phyloP scores from a whole-genome alignment of 2,797 vertebrate species.

The Thunnus albacares region DNA sequence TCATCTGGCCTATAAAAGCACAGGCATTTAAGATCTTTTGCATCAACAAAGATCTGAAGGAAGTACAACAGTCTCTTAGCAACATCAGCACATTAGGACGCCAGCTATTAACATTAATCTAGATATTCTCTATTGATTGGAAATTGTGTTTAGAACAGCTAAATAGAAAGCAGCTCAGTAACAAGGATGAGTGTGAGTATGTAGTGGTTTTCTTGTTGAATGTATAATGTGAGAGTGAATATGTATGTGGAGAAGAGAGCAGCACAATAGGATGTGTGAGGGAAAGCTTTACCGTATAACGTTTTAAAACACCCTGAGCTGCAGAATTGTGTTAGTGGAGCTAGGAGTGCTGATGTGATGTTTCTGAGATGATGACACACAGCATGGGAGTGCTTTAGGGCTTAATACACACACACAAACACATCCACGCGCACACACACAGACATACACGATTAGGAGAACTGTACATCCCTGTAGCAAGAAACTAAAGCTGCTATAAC shows the following conservation, averaged over 20 bases:
- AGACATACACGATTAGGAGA: slow-evolving; percentile 13
- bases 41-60: slow-evolving; percentile 29
- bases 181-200: slow-evolving; percentile 13
- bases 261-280: neutral
- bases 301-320: slow-evolving; percentile 49
- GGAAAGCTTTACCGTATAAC: slow-evolving; percentile 15
- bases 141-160: slow-evolving; percentile 23
- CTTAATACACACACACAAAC: slow-evolving; percentile 1
- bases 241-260: slow-evolving; percentile 27
- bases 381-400: slow-evolving; percentile 43
- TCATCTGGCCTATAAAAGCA: slow-evolving; percentile 32
- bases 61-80: slow-evolving; percentile 38
- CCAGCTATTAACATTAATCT: slow-evolving; percentile 20
- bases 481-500: slow-evolving; percentile 35
- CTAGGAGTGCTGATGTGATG: slow-evolving; percentile 60
- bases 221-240: slow-evolving; percentile 10
- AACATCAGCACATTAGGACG: slow-evolving; percentile 48
- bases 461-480: slow-evolving; percentile 25
- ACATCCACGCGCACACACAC: slow-evolving; percentile 1
- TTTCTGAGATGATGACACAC: slow-evolving; percentile 59
- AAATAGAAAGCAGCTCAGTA: neutral
- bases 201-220: slow-evolving; percentile 3
- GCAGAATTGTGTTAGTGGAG: slow-evolving; percentile 38
- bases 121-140: slow-evolving; percentile 39
- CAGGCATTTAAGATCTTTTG: neutral